Evolutionary conservation across 1,140 invertebrate species (phyloP).

Genomic region (Phocides pigmalion): DNA sequence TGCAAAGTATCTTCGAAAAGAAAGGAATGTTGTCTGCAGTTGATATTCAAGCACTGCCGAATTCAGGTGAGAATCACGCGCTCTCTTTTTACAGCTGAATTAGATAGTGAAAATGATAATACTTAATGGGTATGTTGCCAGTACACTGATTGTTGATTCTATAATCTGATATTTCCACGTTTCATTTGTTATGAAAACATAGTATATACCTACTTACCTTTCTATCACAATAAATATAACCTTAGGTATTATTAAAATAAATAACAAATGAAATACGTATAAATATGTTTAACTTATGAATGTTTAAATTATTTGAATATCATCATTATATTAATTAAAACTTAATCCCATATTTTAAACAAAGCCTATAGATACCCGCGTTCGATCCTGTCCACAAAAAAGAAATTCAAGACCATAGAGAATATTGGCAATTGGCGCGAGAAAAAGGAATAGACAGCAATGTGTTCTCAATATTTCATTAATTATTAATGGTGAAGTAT

Average conservation of each 20-base stretch:
- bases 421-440: too few relatives aligned
- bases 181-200: not conserved
- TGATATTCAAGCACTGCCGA: conserved; percentile 69
- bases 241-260: too few relatives aligned
- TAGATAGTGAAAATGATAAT: conserved; percentile 64
- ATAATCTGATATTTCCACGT: not conserved
- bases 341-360: too few relatives aligned
- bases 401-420: too few relatives aligned
- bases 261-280: too few relatives aligned
- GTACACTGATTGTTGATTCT: conserved; percentile 2
- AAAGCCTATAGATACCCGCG: too few relatives aligned
- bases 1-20: conserved; percentile 73
- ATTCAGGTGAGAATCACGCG: conserved; percentile 77
- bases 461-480: not conserved
- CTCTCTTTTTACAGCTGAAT: conserved; percentile 49
- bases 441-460: not conserved
- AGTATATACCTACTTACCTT: not conserved
- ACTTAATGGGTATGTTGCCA: conserved; percentile 12
- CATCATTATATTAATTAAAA: too few relatives aligned
- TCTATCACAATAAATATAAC: too few relatives aligned
- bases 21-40: conserved; percentile 71
- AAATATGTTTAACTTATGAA: too few relatives aligned
- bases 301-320: too few relatives aligned
- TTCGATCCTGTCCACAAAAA: too few relatives aligned
- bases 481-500: too few relatives aligned